phyloP scores from a whole-genome alignment of 2,888 invertebrate species.

The Erannis defoliaria region DNA sequence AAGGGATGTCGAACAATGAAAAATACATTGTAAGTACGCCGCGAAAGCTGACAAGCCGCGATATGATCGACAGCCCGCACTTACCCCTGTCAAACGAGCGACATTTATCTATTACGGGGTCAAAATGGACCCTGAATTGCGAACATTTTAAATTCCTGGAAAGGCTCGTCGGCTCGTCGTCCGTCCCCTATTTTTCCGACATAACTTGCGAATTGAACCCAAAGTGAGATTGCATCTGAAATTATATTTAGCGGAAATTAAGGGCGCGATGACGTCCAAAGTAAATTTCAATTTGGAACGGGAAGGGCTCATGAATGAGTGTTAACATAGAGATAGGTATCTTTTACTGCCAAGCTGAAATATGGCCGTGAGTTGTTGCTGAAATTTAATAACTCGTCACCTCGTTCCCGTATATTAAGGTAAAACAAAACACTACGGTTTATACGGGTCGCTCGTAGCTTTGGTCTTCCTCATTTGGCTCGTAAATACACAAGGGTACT shows the following conservation, averaged over 20 bases:
- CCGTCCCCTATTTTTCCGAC: conserved; percentile 43
- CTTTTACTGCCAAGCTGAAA: conserved; percentile 47
- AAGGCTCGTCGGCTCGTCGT: conserved; percentile 35
- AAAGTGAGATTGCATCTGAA: conserved; percentile 77
- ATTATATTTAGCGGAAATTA: conserved; percentile 82
- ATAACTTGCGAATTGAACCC: conserved; percentile 68
- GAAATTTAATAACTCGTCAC: conserved; percentile 44
- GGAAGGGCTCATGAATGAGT: conserved; percentile 66
- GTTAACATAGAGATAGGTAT: conserved; percentile 55
- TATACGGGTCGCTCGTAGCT: conserved; percentile 4
- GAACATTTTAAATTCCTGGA: conserved; percentile 44
- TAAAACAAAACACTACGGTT: conserved; percentile 18
- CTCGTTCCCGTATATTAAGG: conserved; percentile 16
- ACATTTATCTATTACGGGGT: conserved; percentile 60
- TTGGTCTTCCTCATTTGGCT: conserved; percentile 2
- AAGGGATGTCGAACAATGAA: conserved; percentile 53
- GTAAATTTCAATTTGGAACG: conserved; percentile 80
- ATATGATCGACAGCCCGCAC: conserved; percentile 58
- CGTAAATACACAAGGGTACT: not conserved
- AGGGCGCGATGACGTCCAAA: conserved; percentile 73
- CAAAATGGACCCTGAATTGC: conserved; percentile 53
- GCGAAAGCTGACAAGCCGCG: conserved; percentile 38
- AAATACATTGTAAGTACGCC: conserved; percentile 47
- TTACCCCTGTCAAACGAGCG: conserved; percentile 60
- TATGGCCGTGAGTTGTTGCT: conserved; percentile 49